Conservation (phyloP, 35 echinoderm and acorn worm species). For the Ptychodera flava region DNA sequence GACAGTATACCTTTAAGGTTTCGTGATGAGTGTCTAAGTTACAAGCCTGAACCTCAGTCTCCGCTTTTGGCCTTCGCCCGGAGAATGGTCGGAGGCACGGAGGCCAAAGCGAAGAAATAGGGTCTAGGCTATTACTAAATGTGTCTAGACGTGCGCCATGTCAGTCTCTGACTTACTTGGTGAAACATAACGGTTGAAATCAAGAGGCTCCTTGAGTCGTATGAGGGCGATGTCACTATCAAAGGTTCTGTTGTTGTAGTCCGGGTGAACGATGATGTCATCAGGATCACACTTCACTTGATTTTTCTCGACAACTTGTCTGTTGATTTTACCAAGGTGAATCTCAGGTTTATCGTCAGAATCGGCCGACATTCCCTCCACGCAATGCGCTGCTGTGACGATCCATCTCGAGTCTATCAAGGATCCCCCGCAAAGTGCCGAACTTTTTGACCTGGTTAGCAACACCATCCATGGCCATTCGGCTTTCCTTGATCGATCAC, state of each 20-base stretch:
- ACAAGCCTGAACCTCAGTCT: too few species aligned
- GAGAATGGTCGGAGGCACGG: too few species aligned
- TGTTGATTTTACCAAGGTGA: constrained; percentile 71
- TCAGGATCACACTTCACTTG: constrained; percentile 53
- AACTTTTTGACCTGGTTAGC: background rate
- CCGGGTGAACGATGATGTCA: constrained; percentile 47
- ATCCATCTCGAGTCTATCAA: background rate
- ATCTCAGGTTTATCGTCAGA: background rate
- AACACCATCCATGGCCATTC: background rate
- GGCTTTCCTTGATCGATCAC: background rate
- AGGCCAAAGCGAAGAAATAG: too few species aligned
- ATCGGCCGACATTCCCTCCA: background rate
- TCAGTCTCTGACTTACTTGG: constrained; percentile 49
- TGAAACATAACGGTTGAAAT: constrained; percentile 63
- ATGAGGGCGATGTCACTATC: constrained; percentile 77
- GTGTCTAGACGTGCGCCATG: too few species aligned
- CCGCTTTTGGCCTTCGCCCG: too few species aligned
- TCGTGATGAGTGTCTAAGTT: too few species aligned
- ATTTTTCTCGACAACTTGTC: constrained; percentile 49
- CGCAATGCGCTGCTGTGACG: background rate
- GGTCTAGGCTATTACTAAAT: too few species aligned
- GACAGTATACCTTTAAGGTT: too few species aligned
- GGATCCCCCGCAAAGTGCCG: background rate
- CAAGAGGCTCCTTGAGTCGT: constrained; percentile 42
- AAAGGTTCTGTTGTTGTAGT: constrained; percentile 26